Conservation (phyloP, 2,797 vertebrate species). For the Craterocephalus amniculus region DNA sequence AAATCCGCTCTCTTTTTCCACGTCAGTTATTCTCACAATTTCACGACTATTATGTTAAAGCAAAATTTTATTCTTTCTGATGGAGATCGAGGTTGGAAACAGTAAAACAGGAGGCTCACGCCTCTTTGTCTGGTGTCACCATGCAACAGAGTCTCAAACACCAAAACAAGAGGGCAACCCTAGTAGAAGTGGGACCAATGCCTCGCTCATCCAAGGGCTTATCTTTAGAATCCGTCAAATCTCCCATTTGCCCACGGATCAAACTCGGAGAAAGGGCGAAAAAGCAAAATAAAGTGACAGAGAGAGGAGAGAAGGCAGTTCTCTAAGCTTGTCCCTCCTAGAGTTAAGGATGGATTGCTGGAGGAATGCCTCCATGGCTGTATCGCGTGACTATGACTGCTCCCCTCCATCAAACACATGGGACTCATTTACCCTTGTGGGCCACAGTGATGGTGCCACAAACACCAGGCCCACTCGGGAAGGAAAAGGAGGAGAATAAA, state of each 20-base stretch:
- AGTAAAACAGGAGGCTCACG: constrained; percentile 62
- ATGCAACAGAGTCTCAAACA: constrained; percentile 79
- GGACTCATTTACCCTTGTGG: constrained; percentile 82
- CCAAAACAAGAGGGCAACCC: constrained; percentile 76
- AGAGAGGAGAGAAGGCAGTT: constrained; percentile 47
- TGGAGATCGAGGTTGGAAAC: constrained; percentile 71
- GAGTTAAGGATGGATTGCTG: constrained; percentile 78
- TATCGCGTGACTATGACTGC: constrained; percentile 81
- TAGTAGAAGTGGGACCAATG: constrained; percentile 60
- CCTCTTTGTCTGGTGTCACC: constrained; percentile 67
- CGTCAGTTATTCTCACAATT: constrained; percentile 54
- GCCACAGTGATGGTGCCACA: constrained; percentile 81
- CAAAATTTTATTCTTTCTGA: constrained; percentile 59
- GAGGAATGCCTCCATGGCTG: constrained; percentile 78
- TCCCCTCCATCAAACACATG: constrained; percentile 82
- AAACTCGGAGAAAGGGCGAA: constrained; percentile 39
- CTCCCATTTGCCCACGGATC: constrained; percentile 62
- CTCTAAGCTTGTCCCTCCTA: constrained; percentile 56
- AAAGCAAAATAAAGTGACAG: constrained; percentile 52
- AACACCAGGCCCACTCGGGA: constrained; percentile 73
- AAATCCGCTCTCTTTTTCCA: constrained; percentile 52
- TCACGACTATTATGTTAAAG: constrained; percentile 55
- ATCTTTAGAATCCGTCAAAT: constrained; percentile 72
- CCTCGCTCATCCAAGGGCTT: constrained; percentile 58
- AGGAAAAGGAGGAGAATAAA: constrained; percentile 52